Evolutionary conservation across 2,113 vertebrate species (phyloP), one percentile per base, ranked within the genome.

Genomic region (Plecotus auritus): DNA sequence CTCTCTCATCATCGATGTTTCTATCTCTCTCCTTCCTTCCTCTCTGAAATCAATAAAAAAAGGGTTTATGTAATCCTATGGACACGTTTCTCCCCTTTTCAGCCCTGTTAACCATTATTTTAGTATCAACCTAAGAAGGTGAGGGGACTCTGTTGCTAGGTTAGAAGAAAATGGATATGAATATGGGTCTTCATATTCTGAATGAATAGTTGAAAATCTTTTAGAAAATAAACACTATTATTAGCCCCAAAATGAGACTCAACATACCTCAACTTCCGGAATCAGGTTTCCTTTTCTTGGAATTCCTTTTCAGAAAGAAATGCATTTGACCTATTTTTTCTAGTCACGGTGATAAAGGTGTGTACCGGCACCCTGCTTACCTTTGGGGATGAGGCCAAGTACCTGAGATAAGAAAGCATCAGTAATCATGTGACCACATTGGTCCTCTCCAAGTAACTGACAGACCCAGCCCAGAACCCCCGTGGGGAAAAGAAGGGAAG

Each of bases 191-290:
- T 42, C 23, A 7, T 78, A 47, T 80, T 83, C 95, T 61, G 23
- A 80, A 91, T 93, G 83, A 94, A 90, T 76, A 73, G 73, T 83
- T 80, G 77, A 84, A 94, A 78, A 73, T 92, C 77, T 92, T 66
- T 83, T 1, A 59, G 66, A 64, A 81, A 74, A 95, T 47, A 89
- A 37, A 73, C 16, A 32, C 14, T 37, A 11, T 28, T 45, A 91
- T 51, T 82, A 72, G 69, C 20, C 59, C 69, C 35, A 80, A 93
- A 51, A 73, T 22, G 49, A 91, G 32, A 35, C 32, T 69, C 40
- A 77, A 85, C 51, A 73, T 70, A 78, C 14, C 22, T 54, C 30
- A 28, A 45, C 95, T 84, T 88, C 47, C 81, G 66, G 40, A 94
- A 82, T n/a, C 23, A 85, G 22, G 8, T 28, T 93, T 69, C 9